These are phyloP conservation scores for Galaxea fascicularis DNA, from an alignment of 92 coral and sea anemone genomes.

Conservation along the genomic window DNA sequence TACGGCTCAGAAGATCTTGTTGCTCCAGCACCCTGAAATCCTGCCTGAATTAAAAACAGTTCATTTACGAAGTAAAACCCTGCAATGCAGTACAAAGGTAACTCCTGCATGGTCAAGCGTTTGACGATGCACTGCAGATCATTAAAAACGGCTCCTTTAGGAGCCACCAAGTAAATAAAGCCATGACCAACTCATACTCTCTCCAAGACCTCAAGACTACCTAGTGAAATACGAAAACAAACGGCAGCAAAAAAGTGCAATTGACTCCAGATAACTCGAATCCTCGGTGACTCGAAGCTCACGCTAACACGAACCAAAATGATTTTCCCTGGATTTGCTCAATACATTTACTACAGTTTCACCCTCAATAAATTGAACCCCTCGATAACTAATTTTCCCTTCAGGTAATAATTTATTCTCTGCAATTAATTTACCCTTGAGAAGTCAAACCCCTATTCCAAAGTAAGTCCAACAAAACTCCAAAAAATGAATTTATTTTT, in stretches of 20 bases:
- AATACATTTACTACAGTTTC: too few species aligned
- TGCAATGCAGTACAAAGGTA: slow-evolving; percentile 9
- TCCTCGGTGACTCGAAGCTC: too few species aligned
- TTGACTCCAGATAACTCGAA: neutral
- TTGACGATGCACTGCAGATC: slow-evolving; percentile 21
- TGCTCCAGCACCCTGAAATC: slow-evolving; percentile 40
- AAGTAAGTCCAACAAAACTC: neutral
- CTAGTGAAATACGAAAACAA: slow-evolving; percentile 13
- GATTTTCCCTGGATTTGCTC: neutral
- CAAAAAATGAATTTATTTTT: neutral
- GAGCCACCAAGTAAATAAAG: slow-evolving; percentile 51
- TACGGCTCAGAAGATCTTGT: slow-evolving; percentile 36
- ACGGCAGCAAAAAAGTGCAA: slow-evolving; percentile 16
- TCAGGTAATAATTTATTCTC: too few species aligned
- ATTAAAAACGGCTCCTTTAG: slow-evolving; percentile 67
- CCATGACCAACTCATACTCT: slow-evolving; percentile 13
- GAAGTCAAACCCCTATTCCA: slow-evolving; percentile 3
- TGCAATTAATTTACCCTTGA: slow-evolving; percentile 8
- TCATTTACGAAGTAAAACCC: neutral
- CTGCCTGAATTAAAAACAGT: neutral
- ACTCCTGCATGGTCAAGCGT: slow-evolving; percentile 6
- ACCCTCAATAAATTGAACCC: too few species aligned
- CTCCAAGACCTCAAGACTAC: slow-evolving; percentile 2
- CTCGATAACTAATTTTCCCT: too few species aligned
- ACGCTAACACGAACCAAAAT: too few species aligned